Percentiles rank a stretch among this genome's conserved stretches.
phyloP scores from a whole-genome alignment of 2,797 vertebrate genomes.

The Alauda arvensis region DNA sequence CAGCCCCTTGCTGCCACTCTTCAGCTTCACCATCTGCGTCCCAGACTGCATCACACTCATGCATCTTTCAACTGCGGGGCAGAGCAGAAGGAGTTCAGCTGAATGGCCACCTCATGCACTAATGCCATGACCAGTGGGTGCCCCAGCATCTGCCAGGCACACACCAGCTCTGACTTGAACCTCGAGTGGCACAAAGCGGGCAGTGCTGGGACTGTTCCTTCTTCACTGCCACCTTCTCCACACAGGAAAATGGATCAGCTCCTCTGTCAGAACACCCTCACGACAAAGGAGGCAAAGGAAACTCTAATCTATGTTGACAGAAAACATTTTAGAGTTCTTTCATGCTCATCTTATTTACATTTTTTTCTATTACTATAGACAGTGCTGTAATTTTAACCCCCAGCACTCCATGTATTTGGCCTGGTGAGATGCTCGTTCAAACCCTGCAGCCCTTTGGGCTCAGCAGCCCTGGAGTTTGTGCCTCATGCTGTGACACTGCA shows the following conservation, averaged over 20 bases:
- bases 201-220: background rate
- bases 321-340: background rate
- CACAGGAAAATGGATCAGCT: background rate
- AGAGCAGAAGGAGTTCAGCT: conserved; percentile 5
- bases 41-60: conserved; percentile 99
- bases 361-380: background rate
- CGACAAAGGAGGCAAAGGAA: background rate
- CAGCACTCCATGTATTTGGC: background rate
- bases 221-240: background rate
- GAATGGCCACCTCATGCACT: background rate
- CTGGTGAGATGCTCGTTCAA: background rate
- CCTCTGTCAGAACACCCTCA: background rate
- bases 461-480: background rate
- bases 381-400: background rate
- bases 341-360: background rate
- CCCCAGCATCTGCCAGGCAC: background rate
- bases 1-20: conserved; percentile 91
- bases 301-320: background rate
- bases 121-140: background rate
- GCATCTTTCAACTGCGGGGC: conserved; percentile 93
- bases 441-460: background rate
- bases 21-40: conserved; percentile 98
- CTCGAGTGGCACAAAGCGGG: background rate
- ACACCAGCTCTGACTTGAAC: background rate
- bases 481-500: background rate